A percentile compares a stretch with the other conserved stretches of the same genome.
Evolutionary conservation across 2,888 invertebrate genomes (phyloP).

Genomic region (Trissolcus japonicus): DNA sequence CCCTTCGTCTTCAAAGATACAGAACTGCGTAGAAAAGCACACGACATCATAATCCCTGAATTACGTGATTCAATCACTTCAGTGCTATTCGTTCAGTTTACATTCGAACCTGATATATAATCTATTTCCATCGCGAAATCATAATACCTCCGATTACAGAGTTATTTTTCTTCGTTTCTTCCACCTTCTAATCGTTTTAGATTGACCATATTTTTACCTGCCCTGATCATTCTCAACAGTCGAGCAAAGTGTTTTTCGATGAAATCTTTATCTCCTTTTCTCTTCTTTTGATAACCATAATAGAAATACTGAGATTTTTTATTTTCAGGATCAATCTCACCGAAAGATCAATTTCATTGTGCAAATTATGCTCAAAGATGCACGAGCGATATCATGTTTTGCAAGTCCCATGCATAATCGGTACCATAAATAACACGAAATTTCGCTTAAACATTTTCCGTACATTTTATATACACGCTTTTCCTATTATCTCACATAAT

Average conservation of each 20-base stretch:
- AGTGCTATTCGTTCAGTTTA: conserved; percentile 38
- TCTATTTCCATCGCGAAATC: conserved; percentile 34
- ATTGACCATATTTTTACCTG: conserved; percentile 13
- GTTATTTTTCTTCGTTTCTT: conserved; percentile 16
- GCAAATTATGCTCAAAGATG: no score
- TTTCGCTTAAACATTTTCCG: not conserved
- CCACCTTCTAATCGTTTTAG: conserved; percentile 14
- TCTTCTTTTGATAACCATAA: no score
- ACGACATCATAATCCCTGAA: conserved; percentile 50
- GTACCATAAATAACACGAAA: no score
- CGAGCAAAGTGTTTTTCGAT: no score
- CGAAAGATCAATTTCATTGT: no score
- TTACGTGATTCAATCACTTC: conserved; percentile 53
- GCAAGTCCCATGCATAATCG: no score
- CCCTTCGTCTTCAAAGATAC: conserved; percentile 33
- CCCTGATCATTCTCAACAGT: no score
- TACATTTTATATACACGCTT: no score
- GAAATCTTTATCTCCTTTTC: no score
- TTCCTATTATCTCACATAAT: not conserved
- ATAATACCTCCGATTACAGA: conserved; percentile 32
- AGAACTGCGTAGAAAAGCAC: conserved; percentile 34
- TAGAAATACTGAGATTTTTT: no score
- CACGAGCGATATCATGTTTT: no score
- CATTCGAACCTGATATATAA: conserved; percentile 34
- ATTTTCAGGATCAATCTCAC: no score